Base-by-base conservation (phyloP, 1,140 invertebrate species). In the Hesperophylax magnus region DNA sequence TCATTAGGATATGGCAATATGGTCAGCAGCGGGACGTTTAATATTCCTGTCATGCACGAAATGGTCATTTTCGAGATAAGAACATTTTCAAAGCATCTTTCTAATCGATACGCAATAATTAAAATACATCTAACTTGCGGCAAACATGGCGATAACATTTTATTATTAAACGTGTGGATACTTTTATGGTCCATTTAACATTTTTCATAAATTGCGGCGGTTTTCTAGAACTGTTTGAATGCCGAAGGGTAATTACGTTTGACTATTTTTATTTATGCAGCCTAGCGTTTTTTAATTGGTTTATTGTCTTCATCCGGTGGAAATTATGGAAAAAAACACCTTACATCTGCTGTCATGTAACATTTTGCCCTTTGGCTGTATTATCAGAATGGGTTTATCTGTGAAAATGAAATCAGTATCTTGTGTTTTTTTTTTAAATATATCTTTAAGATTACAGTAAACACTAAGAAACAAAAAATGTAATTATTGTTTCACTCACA, bases 81-180 rank as follows among this genome's bases (percentile, higher is more conserved):
- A 72, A 24, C 58, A 61, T 61, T 61, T 22, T 14, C 58, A 65
- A 6, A 53, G 69, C 77, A 78, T 60, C 78, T 20, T 60, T 47
- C 67, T 65, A 47, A 74, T 58, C 71, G 54, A 76, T 34, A 34
- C 67, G 67, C 20, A 54, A 53, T 54, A 34, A 79, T 79, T 79
- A 79, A 79, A 79, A 79, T 60, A 74, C 65, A 47, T 39, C 24
- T 79, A 34, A 39, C 31, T 74, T 72, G 69, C 60, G n/a, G 58
- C 34, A 22, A 39, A 77, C 39, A 53, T 15, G 15, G 79, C 58
- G 52, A 75, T 80, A 80, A 80, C 65, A 80, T 27, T 80, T 80
- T 61, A 80, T 80, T 80, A 67, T 20, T 54, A 22, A 63, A 74
- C 47, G 34, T 75, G 54, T 11, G 22, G 65, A 61, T 18, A 74